These are phyloP conservation scores for Heterotis niloticus DNA, from an alignment of 2,113 vertebrate genomes.

Conservation along the genomic window DNA sequence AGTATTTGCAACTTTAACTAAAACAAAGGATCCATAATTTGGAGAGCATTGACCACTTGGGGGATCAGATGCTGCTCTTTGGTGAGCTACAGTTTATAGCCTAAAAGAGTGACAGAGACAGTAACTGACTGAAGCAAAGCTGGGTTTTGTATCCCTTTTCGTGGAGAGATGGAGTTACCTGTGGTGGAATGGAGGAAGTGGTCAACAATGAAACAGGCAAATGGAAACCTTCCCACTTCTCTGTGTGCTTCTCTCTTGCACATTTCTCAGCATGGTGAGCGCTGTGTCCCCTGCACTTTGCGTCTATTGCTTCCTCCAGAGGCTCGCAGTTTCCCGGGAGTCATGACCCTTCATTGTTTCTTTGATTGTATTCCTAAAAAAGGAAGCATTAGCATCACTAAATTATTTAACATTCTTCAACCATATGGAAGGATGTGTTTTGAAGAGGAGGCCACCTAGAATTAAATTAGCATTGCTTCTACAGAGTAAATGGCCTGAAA, in stretches of 20 bases:
- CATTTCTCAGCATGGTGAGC: constrained; percentile 36
- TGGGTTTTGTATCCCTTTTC: too few relatives aligned
- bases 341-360: constrained; percentile 36
- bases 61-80: too few relatives aligned
- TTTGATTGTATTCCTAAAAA: constrained; percentile 38
- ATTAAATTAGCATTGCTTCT: not conserved
- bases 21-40: too few relatives aligned
- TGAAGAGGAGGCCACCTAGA: too few relatives aligned
- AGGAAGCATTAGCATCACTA: not conserved
- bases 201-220: not conserved
- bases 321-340: constrained; percentile 40
- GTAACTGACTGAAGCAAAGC: too few relatives aligned
- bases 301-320: constrained; percentile 60
- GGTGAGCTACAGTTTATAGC: too few relatives aligned
- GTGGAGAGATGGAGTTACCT: too few relatives aligned
- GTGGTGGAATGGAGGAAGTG: not conserved
- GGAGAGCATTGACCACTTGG: too few relatives aligned
- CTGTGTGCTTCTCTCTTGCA: constrained; percentile 39
- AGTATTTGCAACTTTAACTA: too few relatives aligned
- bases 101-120: too few relatives aligned
- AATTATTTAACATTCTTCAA: not conserved
- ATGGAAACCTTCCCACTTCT: not conserved
- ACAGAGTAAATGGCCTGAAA: not conserved
- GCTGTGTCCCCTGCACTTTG: constrained; percentile 21
- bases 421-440: not conserved